These are phyloP conservation scores for Podotricha telesiphe DNA, from an alignment of 2,888 invertebrate species.

Conservation along the genomic window DNA sequence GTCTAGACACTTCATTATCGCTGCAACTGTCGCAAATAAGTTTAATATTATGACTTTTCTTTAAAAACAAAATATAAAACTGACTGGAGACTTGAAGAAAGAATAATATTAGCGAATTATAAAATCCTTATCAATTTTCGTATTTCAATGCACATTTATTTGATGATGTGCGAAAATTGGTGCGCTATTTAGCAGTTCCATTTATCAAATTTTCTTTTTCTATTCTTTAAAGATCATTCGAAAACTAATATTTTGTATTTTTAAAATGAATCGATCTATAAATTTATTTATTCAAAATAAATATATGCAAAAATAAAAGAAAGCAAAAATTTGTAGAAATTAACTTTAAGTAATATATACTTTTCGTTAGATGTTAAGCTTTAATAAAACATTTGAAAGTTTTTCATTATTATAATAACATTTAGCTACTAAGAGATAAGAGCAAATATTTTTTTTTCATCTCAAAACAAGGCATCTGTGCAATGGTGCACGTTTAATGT, in stretches of 20 bases:
- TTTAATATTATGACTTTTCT: not conserved
- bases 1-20: slow-evolving; percentile 22
- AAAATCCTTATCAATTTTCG: not conserved
- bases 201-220: not conserved
- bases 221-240: not conserved
- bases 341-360: too few relatives aligned
- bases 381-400: too few relatives aligned
- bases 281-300: not conserved
- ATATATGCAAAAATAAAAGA: too few relatives aligned
- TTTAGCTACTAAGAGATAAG: not conserved
- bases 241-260: not conserved
- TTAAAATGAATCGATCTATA: not conserved
- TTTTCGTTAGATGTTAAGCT: too few relatives aligned
- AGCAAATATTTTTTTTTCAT: not conserved
- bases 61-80: not conserved
- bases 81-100: not conserved
- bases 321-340: too few relatives aligned
- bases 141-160: not conserved
- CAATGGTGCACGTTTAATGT: not conserved
- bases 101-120: not conserved
- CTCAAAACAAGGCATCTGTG: too few relatives aligned
- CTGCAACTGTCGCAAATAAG: slow-evolving; percentile 1
- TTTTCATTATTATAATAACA: too few relatives aligned
- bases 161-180: not conserved
- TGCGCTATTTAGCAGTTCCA: not conserved